Evolutionary conservation across 2,888 invertebrate genomes (phyloP), one percentile per base, ranked within the genome.

Genomic region (Platynereis dumerilii): DNA sequence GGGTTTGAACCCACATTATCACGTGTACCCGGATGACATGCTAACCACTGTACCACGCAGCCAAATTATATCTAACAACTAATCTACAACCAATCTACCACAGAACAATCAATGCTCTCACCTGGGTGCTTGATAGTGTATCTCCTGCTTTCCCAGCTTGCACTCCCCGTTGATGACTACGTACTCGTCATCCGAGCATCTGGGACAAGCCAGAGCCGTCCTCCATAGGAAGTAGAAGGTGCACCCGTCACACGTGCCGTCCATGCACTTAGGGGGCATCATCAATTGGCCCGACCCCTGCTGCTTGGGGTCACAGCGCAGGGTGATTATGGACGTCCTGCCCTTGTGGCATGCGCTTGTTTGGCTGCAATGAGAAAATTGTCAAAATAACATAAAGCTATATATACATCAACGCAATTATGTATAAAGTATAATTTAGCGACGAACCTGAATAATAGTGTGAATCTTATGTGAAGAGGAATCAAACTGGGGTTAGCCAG

Each of bases 171-270:
- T 83, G 58, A 88, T 85, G 22, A 74, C 73, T 24, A 72, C 69
- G 63, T 76, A 79, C 71, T 81, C 83, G 61, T 75, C 74, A 24
- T 83, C 78, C 5, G 80, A 80, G 75, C 89, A 89, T 10, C 85
- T 74, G 1, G 88, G 88, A 78, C 89, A 89, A 0, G 87, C 88
- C 62, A 78, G 77, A 20, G 78, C 74, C 10, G 85, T 85, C 61
- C 74, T 77, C 87, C 87, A 87, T 69, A 87, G 73, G 72, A 88
- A 86, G 75, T 87, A 86, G 75, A 87, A 89, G 61, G 85, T 84
- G 75, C 89, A 89, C 1, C 89, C 89, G 77, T 89, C 87, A 77
- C 88, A 89, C 0, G 88, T 89, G 7, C 87, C 88, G 76, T 87
- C 87, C 0, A 86, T 83, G 76, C 87, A 87, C 63, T 84, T 83